Evolutionary conservation across 2,888 invertebrate species (phyloP).

Genomic region (Plebejus melissa): DNA sequence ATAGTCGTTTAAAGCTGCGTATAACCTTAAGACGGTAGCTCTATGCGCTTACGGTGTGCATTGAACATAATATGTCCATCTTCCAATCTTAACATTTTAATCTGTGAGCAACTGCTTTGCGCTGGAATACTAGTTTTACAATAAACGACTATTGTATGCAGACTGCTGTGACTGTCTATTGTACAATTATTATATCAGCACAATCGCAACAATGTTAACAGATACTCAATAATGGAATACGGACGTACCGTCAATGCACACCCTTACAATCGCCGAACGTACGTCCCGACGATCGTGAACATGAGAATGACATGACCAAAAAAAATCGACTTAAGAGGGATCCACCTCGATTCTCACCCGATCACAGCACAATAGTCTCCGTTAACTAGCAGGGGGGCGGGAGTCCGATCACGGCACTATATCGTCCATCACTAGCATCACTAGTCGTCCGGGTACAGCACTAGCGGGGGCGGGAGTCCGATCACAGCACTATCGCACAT

Average conservation of each 20-base stretch:
- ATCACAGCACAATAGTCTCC: constrained; percentile 9
- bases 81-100: background rate
- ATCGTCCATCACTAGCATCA: background rate
- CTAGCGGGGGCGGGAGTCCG: background rate
- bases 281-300: background rate
- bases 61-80: background rate
- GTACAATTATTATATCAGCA: background rate
- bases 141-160: background rate
- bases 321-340: background rate
- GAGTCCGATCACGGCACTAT: background rate
- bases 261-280: constrained; percentile 1
- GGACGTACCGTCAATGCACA: background rate
- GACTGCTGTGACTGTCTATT: no score
- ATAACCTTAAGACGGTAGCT: constrained; percentile 4
- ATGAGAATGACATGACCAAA: background rate
- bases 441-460: background rate
- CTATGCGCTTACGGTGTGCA: background rate
- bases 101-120: background rate
- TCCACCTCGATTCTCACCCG: background rate
- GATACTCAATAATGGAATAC: background rate
- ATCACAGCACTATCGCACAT: constrained; percentile 26
- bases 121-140: background rate
- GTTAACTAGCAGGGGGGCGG: background rate
- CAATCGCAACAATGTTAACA: background rate
- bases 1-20: constrained; percentile 19